Conservation (phyloP, 2,888 invertebrate species). For the Lasioglossum lativentre region DNA sequence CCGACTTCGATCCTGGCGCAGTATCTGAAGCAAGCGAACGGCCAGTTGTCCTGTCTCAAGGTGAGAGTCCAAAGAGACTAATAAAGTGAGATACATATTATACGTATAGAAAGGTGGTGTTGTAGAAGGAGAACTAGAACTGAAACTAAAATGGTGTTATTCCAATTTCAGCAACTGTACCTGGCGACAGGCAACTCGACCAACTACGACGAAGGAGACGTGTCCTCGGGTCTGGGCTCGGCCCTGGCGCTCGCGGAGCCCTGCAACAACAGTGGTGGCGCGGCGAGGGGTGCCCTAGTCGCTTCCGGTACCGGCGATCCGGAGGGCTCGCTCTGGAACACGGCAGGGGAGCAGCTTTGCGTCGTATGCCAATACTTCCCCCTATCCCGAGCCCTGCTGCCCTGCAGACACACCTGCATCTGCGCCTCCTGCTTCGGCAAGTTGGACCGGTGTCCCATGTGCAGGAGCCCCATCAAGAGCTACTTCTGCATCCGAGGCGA, state of each 20-base stretch:
- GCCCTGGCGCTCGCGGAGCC: slow-evolving; percentile 86
- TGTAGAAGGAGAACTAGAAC: neutral
- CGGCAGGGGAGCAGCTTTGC: slow-evolving; percentile 88
- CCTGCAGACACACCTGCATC: slow-evolving; percentile 94
- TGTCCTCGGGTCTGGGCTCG: slow-evolving; percentile 81
- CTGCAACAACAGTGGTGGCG: slow-evolving; percentile 79
- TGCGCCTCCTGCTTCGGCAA: slow-evolving; percentile 93
- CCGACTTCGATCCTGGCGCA: slow-evolving; percentile 94
- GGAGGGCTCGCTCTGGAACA: slow-evolving; percentile 86
- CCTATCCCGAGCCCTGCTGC: slow-evolving; percentile 92
- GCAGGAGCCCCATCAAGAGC: slow-evolving; percentile 92
- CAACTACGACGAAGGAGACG: slow-evolving; percentile 86
- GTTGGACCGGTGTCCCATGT: slow-evolving; percentile 94
- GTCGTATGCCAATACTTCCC: slow-evolving; percentile 93
- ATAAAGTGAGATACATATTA: neutral
- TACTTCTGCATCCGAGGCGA: slow-evolving; percentile 94
- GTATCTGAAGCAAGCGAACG: slow-evolving; percentile 94
- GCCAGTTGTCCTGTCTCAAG: slow-evolving; percentile 93
- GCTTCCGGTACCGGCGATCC: slow-evolving; percentile 83
- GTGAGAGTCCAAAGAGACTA: slow-evolving; percentile 84
- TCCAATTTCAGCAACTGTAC: slow-evolving; percentile 89
- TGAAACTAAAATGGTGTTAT: neutral
- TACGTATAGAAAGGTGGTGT: neutral
- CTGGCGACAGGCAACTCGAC: slow-evolving; percentile 89
- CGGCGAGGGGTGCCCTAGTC: slow-evolving; percentile 78